Conservation (phyloP, 1,140 invertebrate genomes). For the Liolophura sinensis region DNA sequence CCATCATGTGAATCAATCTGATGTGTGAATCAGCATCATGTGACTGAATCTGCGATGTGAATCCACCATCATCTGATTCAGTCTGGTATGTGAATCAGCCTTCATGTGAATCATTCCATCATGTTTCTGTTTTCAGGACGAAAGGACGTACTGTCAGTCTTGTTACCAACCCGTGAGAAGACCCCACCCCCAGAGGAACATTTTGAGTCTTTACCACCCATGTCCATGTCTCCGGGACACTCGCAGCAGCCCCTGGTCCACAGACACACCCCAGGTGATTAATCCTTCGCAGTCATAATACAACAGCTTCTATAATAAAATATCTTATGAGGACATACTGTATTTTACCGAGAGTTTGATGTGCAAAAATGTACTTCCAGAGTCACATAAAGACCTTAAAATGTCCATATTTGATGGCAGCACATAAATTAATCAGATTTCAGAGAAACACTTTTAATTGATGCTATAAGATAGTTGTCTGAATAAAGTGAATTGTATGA, state of each 20-base stretch:
- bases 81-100: not conserved
- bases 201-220: slow-evolving; percentile 33
- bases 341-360: no score
- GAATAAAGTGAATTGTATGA: no score
- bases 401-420: no score
- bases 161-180: slow-evolving; percentile 37
- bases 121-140: slow-evolving; percentile 30
- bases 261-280: not conserved
- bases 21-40: no score
- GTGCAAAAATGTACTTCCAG: no score
- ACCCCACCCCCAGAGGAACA: slow-evolving; percentile 32
- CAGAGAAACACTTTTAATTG: no score
- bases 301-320: slow-evolving; percentile 1
- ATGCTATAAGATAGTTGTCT: no score
- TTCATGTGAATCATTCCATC: not conserved
- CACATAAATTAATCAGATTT: no score
- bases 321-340: not conserved
- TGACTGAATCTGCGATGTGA: not conserved
- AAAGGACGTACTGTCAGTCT: slow-evolving; percentile 45
- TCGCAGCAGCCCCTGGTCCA: not conserved
- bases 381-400: no score
- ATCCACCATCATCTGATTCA: not conserved
- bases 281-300: not conserved
- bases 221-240: not conserved
- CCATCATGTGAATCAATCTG: not conserved